A percentile compares a stretch with the other conserved stretches of the same genome.
Evolutionary conservation across 2,113 vertebrate genomes (phyloP).

Genomic region (Miniopterus natalensis): DNA sequence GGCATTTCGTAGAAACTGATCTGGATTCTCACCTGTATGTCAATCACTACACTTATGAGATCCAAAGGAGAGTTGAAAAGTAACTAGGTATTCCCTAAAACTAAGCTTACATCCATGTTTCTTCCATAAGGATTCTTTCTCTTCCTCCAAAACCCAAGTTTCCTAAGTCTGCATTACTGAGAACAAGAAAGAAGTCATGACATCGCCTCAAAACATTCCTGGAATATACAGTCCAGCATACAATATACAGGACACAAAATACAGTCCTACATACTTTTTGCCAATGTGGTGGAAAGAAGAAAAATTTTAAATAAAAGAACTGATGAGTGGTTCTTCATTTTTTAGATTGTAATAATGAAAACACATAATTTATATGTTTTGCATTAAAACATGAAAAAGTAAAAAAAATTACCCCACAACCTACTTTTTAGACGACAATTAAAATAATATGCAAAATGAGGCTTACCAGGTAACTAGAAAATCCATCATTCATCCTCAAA

Average conservation of each 20-base stretch:
- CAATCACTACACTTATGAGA: slow-evolving; percentile 37
- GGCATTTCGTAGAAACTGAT: background rate
- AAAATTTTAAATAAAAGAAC: background rate
- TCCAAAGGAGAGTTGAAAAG: background rate
- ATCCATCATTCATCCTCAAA: slow-evolving; percentile 96
- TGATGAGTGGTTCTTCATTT: background rate
- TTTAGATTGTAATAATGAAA: background rate
- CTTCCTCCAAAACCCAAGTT: background rate
- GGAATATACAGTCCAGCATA: background rate
- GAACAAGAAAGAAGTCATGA: background rate
- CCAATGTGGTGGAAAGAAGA: background rate
- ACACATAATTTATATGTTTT: background rate
- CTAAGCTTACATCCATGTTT: background rate
- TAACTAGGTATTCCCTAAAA: slow-evolving; percentile 40
- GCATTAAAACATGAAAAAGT: background rate
- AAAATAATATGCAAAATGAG: background rate
- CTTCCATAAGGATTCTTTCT: slow-evolving; percentile 11
- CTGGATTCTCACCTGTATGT: background rate
- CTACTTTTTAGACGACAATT: background rate
- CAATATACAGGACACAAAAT: slow-evolving; percentile 9
- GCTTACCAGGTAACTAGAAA: slow-evolving; percentile 92
- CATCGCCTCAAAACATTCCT: background rate
- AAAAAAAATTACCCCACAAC: background rate
- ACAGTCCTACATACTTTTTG: background rate
- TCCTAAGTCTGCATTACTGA: background rate